These are phyloP conservation scores for Coregonus ussuriensis DNA, from an alignment of 2,797 vertebrate species.

Conservation along the genomic window DNA sequence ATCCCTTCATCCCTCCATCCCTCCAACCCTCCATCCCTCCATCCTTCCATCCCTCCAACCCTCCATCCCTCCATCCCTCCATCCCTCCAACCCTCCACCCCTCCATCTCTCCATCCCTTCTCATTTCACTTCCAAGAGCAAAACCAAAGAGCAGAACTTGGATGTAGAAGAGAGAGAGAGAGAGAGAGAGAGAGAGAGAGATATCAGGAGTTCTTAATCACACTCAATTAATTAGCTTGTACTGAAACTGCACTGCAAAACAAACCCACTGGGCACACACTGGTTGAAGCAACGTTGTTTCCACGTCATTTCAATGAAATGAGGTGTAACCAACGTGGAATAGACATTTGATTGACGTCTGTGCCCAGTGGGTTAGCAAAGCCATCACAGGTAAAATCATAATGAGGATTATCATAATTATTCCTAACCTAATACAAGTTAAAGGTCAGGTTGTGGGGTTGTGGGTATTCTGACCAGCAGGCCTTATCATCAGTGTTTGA, in stretches of 20 bases:
- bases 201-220: no score
- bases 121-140: conserved; percentile 40
- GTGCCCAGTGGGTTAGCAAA: no score
- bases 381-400: not conserved
- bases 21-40: not conserved
- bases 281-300: no score
- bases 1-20: conserved; percentile 14
- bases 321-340: no score
- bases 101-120: conserved; percentile 18
- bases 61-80: conserved; percentile 20
- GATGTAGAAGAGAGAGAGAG: not conserved
- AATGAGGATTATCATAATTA: not conserved
- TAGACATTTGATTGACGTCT: no score
- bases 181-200: not conserved
- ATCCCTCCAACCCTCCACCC: conserved; percentile 14
- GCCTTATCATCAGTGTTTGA: conserved; percentile 46
- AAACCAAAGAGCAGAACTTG: conserved; percentile 45
- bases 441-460: no score
- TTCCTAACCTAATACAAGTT: not conserved
- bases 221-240: no score
- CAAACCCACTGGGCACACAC: no score
- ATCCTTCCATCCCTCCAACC: conserved; percentile 4
- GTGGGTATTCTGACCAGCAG: conserved; percentile 24
- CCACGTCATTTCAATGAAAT: no score
- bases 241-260: not conserved